Conservation (phyloP, 2,888 invertebrate species). For the Aspidiotus rigidus region DNA sequence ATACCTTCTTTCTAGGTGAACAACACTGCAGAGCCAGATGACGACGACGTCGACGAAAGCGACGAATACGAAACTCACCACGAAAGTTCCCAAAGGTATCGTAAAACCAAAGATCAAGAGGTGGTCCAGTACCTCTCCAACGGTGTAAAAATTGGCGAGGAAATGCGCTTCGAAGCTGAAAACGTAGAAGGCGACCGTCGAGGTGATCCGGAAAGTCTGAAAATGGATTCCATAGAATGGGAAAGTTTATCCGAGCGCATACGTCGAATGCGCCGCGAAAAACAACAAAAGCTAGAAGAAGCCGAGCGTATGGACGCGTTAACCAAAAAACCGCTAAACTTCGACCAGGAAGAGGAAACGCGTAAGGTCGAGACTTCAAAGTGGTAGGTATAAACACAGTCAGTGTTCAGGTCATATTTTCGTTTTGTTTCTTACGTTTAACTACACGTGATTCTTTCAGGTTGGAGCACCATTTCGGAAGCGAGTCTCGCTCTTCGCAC, state of each 20-base stretch:
- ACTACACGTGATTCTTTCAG: conserved; percentile 41
- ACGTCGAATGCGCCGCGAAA: conserved; percentile 48
- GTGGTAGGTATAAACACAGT: conserved; percentile 48
- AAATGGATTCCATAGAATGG: conserved; percentile 62
- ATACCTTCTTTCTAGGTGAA: conserved; percentile 49
- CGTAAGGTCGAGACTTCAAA: conserved; percentile 80
- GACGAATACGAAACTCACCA: conserved; percentile 46
- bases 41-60: conserved; percentile 45
- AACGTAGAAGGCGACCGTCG: conserved; percentile 64
- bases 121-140: conserved; percentile 74
- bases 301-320: conserved; percentile 70
- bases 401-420: neutral
- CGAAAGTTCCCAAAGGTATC: conserved; percentile 54
- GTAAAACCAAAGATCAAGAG: conserved; percentile 68
- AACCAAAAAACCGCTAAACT: conserved; percentile 70
- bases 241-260: conserved; percentile 69
- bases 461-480: conserved; percentile 84
- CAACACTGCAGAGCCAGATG: conserved; percentile 66
- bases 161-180: conserved; percentile 52
- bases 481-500: conserved; percentile 52
- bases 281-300: conserved; percentile 38
- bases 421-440: neutral
- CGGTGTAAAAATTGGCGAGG: conserved; percentile 68
- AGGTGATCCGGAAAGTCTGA: conserved; percentile 49
- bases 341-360: conserved; percentile 80